These are phyloP conservation scores for Malacosoma neustria DNA, from an alignment of 2,888 invertebrate genomes.

Conservation along the genomic window DNA sequence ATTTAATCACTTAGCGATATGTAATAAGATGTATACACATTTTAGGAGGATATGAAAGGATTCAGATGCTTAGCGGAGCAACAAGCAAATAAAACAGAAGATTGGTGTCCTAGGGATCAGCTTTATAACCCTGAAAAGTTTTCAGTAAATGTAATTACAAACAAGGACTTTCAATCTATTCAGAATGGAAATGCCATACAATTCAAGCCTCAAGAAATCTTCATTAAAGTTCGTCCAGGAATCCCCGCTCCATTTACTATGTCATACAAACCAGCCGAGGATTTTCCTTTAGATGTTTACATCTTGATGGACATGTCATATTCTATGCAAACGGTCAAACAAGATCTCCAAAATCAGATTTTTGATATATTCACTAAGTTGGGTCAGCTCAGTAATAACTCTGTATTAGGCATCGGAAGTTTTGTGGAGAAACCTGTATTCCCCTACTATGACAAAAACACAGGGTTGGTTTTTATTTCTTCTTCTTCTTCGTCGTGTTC, in stretches of 20 bases:
- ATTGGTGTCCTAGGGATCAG: not conserved
- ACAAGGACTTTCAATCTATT: not conserved
- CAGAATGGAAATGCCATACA: conserved; percentile 33
- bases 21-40: too few relatives aligned
- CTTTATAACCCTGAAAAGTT: not conserved
- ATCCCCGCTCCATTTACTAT: conserved; percentile 43
- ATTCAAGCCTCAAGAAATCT: conserved; percentile 71
- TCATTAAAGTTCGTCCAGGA: conserved; percentile 64
- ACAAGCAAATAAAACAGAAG: not conserved
- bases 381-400: conserved; percentile 75
- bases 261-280: conserved; percentile 77
- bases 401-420: conserved; percentile 79
- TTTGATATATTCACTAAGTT: conserved; percentile 59
- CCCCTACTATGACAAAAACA: conserved; percentile 66
- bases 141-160: not conserved
- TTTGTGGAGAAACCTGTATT: conserved; percentile 80
- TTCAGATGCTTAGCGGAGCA: not conserved
- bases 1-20: too few relatives aligned
- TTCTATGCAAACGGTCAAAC: conserved; percentile 80
- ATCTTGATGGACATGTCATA: conserved; percentile 86
- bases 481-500: too few relatives aligned
- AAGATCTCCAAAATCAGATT: conserved; percentile 63
- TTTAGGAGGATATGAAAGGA: not conserved
- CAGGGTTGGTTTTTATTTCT: too few relatives aligned
- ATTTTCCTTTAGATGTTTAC: conserved; percentile 89